Evolutionary conservation across 2,113 vertebrate genomes (phyloP), one percentile per base, ranked within the genome.

Genomic region (Actenoides hombroni): DNA sequence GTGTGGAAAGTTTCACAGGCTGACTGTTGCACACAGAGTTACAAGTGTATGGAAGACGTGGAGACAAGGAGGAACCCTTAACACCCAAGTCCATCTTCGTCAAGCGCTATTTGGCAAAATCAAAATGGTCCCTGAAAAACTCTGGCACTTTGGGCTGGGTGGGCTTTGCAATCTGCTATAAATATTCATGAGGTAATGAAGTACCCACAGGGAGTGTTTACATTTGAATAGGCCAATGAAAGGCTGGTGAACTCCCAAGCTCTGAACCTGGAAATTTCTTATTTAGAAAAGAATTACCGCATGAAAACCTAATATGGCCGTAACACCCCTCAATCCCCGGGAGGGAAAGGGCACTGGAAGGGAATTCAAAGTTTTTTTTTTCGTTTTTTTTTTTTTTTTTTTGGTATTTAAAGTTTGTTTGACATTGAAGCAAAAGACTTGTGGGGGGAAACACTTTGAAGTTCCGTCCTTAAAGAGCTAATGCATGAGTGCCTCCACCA

Each of bases 201-300:
- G 73, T 54, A 92, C 79, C 93, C 94, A 94, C 83, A 90, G 84
- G 90, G 94, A 97, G 65, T 93, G 96, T 96, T 97, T 97, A 95
- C 75, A 94, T 96, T 97, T 97, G 96, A 97, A 96, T 70, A 95
- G 88, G 81, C 96, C 96, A 97, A 91, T 92, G 90, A 97, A 97
- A 97, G 88, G 83, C 21, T 9, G 54, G 64, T 94, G 95, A 92
- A 88, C 75, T 88, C 94, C 88, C 70, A 92, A 70, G 82, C 54
- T 88, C 86, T 79, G 94, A 90, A 97, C 79, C 95, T 95, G 95
- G 94, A 97, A 92, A 95, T 84, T 94, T 95, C 81, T 95, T 95
- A 91, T 92, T 96, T 94, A 88, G 94, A 86, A 84, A 92, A 86
- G 90, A 95, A 97, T 96, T 95, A 94, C 57, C 0, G 5, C 10